These are phyloP conservation scores for Nymphalis polychloros DNA, from an alignment of 2,888 invertebrate species.

Conservation along the genomic window DNA sequence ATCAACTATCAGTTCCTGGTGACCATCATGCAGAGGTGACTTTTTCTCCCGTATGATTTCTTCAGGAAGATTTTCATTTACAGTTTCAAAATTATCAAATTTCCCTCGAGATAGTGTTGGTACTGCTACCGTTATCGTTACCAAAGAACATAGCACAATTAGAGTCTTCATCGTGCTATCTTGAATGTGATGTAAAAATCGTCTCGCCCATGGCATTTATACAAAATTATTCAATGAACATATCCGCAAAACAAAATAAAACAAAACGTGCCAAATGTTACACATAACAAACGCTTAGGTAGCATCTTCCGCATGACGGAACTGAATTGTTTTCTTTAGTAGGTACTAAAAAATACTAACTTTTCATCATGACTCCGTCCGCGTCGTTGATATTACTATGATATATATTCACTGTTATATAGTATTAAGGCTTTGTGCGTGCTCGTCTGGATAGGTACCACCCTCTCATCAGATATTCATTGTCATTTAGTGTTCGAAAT, in stretches of 20 bases:
- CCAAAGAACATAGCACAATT: conserved; percentile 62
- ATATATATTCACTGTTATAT: too few species aligned
- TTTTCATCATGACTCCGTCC: too few species aligned
- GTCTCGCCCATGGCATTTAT: conserved; percentile 57
- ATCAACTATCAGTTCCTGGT: conserved; percentile 29
- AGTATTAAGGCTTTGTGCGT: too few species aligned
- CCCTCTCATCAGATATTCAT: too few species aligned
- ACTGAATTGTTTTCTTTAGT: conserved; percentile 12
- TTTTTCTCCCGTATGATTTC: conserved; percentile 55
- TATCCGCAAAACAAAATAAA: conserved; percentile 41
- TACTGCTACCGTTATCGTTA: conserved; percentile 57
- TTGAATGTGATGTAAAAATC: conserved; percentile 55
- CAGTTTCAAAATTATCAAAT: conserved; percentile 40
- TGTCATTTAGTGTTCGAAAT: too few species aligned
- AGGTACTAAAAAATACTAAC: not conserved
- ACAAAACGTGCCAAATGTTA: conserved; percentile 61
- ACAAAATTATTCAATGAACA: conserved; percentile 50
- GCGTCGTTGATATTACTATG: too few species aligned
- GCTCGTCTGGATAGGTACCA: too few species aligned
- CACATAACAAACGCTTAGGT: conserved; percentile 50
- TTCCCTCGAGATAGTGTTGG: conserved; percentile 54
- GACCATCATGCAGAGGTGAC: conserved; percentile 47
- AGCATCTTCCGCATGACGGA: conserved; percentile 48
- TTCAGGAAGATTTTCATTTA: conserved; percentile 40
- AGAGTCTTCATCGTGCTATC: conserved; percentile 65